Conservation (phyloP, 2,113 vertebrate genomes). For the Chroicocephalus ridibundus region DNA sequence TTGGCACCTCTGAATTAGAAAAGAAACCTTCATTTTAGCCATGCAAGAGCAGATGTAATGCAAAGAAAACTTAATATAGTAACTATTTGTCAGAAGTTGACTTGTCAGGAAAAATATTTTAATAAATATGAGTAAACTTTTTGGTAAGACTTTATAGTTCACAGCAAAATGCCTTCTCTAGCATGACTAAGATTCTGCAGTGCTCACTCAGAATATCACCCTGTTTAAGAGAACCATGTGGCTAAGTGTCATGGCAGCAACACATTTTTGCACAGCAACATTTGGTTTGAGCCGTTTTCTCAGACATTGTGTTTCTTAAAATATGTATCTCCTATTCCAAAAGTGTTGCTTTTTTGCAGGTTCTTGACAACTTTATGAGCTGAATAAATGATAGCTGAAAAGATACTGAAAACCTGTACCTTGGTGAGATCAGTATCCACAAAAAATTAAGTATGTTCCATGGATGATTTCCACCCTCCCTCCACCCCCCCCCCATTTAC, state of each 20-base stretch:
- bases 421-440: neutral
- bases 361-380: neutral
- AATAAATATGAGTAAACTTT: neutral
- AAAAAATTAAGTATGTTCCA: neutral
- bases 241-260: neutral
- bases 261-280: neutral
- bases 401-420: neutral
- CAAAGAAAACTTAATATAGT: neutral
- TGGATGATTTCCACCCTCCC: neutral
- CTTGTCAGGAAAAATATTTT: neutral
- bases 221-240: neutral
- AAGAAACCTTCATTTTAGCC: neutral
- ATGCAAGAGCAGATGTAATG: neutral
- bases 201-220: neutral
- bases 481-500: neutral
- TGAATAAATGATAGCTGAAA: neutral
- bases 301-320: neutral
- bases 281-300: neutral
- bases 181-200: neutral
- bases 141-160: neutral
- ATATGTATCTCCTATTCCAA: neutral
- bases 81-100: neutral
- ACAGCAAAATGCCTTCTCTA: neutral
- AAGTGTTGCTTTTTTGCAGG: neutral
- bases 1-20: neutral